Conservation (phyloP, 92 coral and sea anemone species). For the Phenganax stokvisi region DNA sequence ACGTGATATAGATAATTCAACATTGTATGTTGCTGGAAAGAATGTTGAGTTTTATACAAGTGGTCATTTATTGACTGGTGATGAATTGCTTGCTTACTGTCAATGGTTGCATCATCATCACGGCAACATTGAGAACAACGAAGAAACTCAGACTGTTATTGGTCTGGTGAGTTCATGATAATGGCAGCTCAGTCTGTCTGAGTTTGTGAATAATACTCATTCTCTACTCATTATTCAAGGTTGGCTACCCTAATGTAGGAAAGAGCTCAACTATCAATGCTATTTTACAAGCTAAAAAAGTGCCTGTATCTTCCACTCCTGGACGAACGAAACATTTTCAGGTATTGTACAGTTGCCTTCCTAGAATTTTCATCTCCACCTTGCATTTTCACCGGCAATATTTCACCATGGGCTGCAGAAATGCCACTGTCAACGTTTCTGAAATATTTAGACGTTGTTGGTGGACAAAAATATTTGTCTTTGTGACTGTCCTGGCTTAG, state of each 20-base stretch:
- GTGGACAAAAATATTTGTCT: constrained; percentile 66
- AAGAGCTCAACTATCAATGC: constrained; percentile 95
- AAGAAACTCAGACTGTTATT: constrained; percentile 46
- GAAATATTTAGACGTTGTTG: constrained; percentile 68
- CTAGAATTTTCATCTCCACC: not conserved
- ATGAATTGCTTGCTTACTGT: constrained; percentile 65
- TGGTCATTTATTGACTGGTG: constrained; percentile 55
- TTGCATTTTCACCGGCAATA: no score
- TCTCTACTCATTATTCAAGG: constrained; percentile 39
- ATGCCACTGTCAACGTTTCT: not conserved
- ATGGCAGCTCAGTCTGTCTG: not conserved
- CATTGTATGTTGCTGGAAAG: not conserved
- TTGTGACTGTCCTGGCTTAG: constrained; percentile 98
- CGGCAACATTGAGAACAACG: constrained; percentile 1
- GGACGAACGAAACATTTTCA: constrained; percentile 97
- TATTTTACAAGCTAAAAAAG: constrained; percentile 80
- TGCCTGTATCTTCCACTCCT: constrained; percentile 90
- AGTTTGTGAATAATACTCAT: not conserved
- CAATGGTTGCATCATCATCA: constrained; percentile 49
- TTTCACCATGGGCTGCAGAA: no score
- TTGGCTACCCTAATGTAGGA: constrained; percentile 98
- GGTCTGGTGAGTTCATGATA: constrained; percentile 55
- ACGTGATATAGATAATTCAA: not conserved
- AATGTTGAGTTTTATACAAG: constrained; percentile 39
- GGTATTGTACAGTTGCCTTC: constrained; percentile 41